A percentile compares a stretch with the other conserved stretches of the same genome.
Evolutionary conservation across 2,888 invertebrate genomes (phyloP).

Genomic region (Conomelus anceps): DNA sequence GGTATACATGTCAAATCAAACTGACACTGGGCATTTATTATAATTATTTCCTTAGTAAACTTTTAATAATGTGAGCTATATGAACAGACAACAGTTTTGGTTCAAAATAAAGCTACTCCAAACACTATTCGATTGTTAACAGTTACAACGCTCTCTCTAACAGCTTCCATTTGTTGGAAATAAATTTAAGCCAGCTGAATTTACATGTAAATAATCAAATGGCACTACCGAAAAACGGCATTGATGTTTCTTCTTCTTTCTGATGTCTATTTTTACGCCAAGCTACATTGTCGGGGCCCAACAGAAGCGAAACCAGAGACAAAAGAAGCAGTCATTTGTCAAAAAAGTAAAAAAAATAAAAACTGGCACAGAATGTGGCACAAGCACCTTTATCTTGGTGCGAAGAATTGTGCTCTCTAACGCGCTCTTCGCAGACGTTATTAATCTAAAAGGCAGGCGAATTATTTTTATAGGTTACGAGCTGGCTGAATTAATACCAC

Average conservation of each 20-base stretch:
- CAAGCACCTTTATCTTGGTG: not conserved
- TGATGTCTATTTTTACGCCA: not conserved
- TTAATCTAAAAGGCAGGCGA: not conserved
- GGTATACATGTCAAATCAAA: too few relatives aligned
- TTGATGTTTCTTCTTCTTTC: not conserved
- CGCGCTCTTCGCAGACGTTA: not conserved
- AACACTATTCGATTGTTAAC: not conserved
- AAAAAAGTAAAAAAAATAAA: constrained; percentile 1
- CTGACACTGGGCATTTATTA: too few relatives aligned
- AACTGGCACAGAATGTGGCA: not conserved
- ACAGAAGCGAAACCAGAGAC: constrained; percentile 19
- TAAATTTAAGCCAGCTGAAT: not conserved
- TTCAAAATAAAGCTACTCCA: not conserved
- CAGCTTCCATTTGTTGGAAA: not conserved
- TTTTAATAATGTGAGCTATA: too few relatives aligned
- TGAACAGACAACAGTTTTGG: too few relatives aligned
- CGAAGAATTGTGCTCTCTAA: not conserved
- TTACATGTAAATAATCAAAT: not conserved
- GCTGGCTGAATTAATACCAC: not conserved
- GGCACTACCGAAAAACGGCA: not conserved
- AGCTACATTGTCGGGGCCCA: not conserved
- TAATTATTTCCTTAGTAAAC: too few relatives aligned
- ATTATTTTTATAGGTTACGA: not conserved
- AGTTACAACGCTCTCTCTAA: not conserved
- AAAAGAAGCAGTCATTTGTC: constrained; percentile 23